Percentiles rank a stretch among this genome's conserved stretches.
phyloP scores from a whole-genome alignment of 1,140 invertebrate genomes.

The Drosophila bocqueti region DNA sequence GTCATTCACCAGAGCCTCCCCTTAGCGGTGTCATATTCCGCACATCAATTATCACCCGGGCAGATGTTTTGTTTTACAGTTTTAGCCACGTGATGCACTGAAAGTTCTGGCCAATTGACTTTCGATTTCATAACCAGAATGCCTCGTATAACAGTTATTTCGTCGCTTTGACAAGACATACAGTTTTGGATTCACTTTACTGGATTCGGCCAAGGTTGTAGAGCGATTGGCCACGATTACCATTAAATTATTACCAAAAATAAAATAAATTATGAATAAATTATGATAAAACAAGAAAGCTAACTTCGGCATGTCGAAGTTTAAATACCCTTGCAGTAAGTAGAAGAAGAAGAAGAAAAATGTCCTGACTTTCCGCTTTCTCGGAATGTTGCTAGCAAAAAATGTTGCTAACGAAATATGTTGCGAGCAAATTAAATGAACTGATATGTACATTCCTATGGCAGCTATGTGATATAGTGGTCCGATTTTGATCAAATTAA shows the following conservation, averaged over 20 bases:
- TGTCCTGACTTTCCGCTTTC: too few relatives aligned
- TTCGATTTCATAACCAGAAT: conserved; percentile 16
- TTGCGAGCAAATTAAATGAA: too few relatives aligned
- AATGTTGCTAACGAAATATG: too few relatives aligned
- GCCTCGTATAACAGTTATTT: not conserved
- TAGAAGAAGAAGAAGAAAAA: too few relatives aligned
- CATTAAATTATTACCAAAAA: not conserved
- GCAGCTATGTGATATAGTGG: too few relatives aligned
- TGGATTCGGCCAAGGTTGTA: not conserved
- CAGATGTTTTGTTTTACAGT: conserved; percentile 48
- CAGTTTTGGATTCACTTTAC: conserved; percentile 14
- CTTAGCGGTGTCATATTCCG: conserved; percentile 40
- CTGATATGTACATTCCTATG: too few relatives aligned
- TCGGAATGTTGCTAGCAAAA: too few relatives aligned
- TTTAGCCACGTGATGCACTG: conserved; percentile 23
- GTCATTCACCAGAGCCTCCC: conserved; percentile 32
- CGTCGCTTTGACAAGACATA: not conserved
- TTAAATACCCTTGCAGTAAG: too few relatives aligned
- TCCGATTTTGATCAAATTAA: too few relatives aligned
- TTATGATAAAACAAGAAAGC: too few relatives aligned
- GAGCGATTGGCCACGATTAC: not conserved
- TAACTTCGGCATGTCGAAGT: too few relatives aligned
- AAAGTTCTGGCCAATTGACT: conserved; percentile 10
- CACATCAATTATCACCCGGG: conserved; percentile 41
- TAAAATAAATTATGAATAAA: not conserved